A percentile compares a stretch with the other conserved stretches of the same genome.
Evolutionary conservation across 2,888 invertebrate genomes (phyloP).

Genomic region (Palloptera scutellata): DNA sequence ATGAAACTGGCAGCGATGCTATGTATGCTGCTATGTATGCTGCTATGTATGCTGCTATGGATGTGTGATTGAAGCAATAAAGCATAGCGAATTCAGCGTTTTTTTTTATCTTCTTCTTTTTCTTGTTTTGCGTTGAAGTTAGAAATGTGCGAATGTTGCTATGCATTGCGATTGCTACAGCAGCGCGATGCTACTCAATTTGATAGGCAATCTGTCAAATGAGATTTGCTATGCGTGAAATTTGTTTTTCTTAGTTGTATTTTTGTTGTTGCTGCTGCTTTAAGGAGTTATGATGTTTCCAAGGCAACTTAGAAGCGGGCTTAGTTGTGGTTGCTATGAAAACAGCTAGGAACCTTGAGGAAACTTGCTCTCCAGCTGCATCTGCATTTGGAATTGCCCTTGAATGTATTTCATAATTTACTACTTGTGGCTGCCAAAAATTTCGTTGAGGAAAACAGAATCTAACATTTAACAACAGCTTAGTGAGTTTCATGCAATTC

Average conservation of each 20-base stretch:
- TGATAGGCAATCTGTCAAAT: conserved; percentile 41
- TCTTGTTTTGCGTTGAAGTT: not conserved
- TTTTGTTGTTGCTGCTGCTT: not conserved
- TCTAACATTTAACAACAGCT: no score
- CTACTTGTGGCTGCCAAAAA: no score
- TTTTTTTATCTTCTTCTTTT: conserved; percentile 5
- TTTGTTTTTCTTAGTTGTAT: conserved; percentile 16
- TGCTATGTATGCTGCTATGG: conserved; percentile 5
- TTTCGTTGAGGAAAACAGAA: no score
- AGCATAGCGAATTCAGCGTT: conserved; percentile 36
- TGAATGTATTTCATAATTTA: no score
- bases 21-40: no score
- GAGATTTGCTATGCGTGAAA: conserved; percentile 40
- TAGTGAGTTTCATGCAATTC: no score
- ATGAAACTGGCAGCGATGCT: no score
- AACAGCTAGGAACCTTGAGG: no score
- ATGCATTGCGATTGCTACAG: no score
- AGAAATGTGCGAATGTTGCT: not conserved
- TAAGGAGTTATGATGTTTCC: conserved; percentile 33
- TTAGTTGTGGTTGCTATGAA: not conserved
- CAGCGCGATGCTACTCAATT: conserved; percentile 32
- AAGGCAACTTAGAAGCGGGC: conserved; percentile 14
- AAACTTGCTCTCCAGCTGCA: no score
- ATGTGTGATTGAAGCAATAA: conserved; percentile 27
- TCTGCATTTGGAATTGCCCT: no score